Conservation (phyloP, 2,113 vertebrate species). For the Microtus richardsoni region DNA sequence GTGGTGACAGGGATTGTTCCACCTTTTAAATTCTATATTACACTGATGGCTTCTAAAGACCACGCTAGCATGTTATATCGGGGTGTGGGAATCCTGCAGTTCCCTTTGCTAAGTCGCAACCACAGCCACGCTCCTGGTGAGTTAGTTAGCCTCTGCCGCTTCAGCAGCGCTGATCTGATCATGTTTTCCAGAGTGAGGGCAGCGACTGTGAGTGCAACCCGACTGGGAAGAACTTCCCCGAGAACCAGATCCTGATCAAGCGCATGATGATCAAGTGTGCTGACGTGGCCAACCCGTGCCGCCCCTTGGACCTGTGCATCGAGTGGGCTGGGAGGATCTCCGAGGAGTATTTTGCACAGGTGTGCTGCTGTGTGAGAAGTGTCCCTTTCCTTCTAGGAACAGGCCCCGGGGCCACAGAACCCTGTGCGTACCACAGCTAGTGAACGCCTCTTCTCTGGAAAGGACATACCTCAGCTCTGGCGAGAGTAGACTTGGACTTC, state of each 20-base stretch:
- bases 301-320: constrained; percentile 95
- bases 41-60: background rate
- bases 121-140: background rate
- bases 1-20: background rate
- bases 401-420: background rate
- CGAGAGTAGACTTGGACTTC: background rate
- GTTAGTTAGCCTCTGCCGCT: background rate
- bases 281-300: constrained; percentile 96
- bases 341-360: constrained; percentile 98
- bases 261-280: constrained; percentile 99
- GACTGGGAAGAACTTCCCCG: constrained; percentile 92
- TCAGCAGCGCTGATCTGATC: background rate
- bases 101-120: background rate
- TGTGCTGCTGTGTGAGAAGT: constrained; percentile 59
- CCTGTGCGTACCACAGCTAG: background rate
- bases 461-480: background rate
- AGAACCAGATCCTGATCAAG: constrained; percentile 96
- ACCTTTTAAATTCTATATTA: background rate
- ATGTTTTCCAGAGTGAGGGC: constrained; percentile 89
- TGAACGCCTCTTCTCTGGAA: background rate
- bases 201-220: constrained; percentile 89
- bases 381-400: background rate
- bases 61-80: background rate
- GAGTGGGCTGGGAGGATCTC: constrained; percentile 98
- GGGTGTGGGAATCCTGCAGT: background rate